Percentiles rank a stretch among this genome's conserved stretches.
These are phyloP conservation scores for Gallinago paraguaiae DNA, from an alignment of 2,113 vertebrate species.

Conservation along the genomic window DNA sequence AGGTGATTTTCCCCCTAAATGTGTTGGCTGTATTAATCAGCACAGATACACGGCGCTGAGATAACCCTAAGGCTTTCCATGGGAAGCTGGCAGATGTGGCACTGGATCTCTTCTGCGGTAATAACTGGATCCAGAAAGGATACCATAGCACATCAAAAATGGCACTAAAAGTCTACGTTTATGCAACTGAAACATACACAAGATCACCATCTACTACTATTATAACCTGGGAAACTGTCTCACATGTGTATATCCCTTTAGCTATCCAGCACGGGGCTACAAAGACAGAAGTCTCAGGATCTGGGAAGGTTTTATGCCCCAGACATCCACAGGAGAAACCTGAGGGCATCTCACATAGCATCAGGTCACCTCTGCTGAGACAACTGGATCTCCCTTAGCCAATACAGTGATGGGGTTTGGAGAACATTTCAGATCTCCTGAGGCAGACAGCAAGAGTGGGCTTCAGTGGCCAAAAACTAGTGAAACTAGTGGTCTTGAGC, in stretches of 20 bases:
- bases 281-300: not conserved
- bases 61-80: not conserved
- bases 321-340: not conserved
- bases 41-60: not conserved
- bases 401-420: not conserved
- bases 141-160: not conserved
- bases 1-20: not conserved
- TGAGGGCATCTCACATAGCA: not conserved
- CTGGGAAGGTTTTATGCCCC: not conserved
- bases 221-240: not conserved
- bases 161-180: not conserved
- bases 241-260: not conserved
- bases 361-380: not conserved
- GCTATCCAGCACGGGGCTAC: not conserved
- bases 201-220: not conserved
- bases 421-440: not conserved
- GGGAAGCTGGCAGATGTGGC: not conserved
- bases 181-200: not conserved
- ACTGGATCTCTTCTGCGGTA: not conserved
- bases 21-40: not conserved
- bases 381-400: not conserved
- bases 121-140: not conserved
- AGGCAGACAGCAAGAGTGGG: not conserved
- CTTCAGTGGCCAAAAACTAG: not conserved
- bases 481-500: not conserved